Conservation (phyloP, 2,797 vertebrate genomes). For the Etheostoma nigrum region DNA sequence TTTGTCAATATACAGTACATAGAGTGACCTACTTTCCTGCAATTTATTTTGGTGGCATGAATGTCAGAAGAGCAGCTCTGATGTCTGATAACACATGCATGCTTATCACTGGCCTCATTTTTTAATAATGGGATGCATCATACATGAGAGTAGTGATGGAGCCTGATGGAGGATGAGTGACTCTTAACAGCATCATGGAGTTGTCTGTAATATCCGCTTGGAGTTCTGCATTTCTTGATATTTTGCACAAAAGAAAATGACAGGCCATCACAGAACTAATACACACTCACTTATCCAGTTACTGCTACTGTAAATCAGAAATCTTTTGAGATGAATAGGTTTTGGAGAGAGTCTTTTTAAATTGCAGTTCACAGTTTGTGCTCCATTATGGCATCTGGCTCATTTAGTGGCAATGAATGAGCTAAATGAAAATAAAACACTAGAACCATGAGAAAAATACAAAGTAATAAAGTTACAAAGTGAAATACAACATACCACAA, state of each 20-base stretch:
- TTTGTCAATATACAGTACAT: neutral
- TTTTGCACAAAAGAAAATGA: conserved; percentile 7
- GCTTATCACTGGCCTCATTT: conserved; percentile 32
- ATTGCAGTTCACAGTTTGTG: neutral
- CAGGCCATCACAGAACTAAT: neutral
- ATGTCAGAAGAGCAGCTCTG: conserved; percentile 38
- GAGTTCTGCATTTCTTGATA: neutral
- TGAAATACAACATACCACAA: neutral
- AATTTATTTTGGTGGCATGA: conserved; percentile 28
- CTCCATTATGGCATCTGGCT: neutral
- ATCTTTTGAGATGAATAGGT: neutral
- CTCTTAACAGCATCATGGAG: conserved; percentile 12
- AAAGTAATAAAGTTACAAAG: neutral
- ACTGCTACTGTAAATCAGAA: neutral
- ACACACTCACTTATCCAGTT: neutral
- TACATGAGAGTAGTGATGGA: conserved; percentile 24
- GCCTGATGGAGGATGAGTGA: neutral
- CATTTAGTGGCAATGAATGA: neutral
- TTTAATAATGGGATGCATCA: conserved; percentile 42
- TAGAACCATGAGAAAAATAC: too few species aligned
- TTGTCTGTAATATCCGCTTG: neutral
- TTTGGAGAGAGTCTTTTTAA: neutral
- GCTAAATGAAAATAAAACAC: neutral
- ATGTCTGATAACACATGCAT: conserved; percentile 23
- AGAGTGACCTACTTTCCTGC: conserved; percentile 42